Evolutionary conservation across 2,113 vertebrate species (phyloP).

Genomic region (Noctilio leporinus): DNA sequence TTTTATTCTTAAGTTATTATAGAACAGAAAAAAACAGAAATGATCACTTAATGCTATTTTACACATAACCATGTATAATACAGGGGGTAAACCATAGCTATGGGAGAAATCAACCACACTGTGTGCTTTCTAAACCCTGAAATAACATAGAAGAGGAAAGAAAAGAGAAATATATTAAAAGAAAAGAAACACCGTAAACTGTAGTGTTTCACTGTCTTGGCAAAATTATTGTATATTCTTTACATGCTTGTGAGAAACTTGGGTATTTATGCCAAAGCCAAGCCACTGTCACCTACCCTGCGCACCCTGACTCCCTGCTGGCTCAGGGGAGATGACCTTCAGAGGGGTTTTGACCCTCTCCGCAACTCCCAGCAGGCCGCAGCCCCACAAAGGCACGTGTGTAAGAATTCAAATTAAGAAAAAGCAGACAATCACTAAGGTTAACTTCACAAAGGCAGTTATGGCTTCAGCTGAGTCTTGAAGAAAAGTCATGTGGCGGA

Average conservation of each 20-base stretch:
- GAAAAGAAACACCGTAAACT: background rate
- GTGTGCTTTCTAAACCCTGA: background rate
- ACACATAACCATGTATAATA: background rate
- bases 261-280: background rate
- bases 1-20: background rate
- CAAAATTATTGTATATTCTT: background rate
- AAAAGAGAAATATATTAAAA: background rate
- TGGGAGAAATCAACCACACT: background rate
- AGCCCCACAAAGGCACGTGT: background rate
- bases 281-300: background rate
- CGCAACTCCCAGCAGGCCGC: background rate
- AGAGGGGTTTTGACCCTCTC: background rate
- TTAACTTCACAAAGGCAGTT: background rate
- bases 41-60: background rate
- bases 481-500: background rate
- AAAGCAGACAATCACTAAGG: background rate
- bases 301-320: fast-evolving
- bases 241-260: background rate
- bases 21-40: background rate
- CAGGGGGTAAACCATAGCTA: background rate
- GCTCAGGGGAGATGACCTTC: background rate
- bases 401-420: background rate
- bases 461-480: background rate
- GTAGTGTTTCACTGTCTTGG: background rate
- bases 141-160: background rate